These are phyloP conservation scores for Pygoscelis adeliae DNA, from an alignment of 2,113 vertebrate species.

Conservation along the genomic window DNA sequence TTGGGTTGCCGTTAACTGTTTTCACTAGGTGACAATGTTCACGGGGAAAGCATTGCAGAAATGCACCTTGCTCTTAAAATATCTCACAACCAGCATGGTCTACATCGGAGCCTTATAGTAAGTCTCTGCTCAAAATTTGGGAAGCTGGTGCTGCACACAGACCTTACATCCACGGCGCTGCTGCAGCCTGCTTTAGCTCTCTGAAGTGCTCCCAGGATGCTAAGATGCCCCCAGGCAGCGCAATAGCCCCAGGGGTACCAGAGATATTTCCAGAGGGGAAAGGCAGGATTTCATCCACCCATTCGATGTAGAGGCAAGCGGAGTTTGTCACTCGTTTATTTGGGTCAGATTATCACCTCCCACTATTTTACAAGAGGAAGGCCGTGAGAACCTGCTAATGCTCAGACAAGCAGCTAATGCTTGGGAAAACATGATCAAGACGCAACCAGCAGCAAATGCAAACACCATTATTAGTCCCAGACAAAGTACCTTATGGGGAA, in stretches of 20 bases:
- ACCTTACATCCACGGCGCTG: not conserved
- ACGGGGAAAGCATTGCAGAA: not conserved
- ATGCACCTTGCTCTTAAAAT: not conserved
- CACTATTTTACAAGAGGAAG: not conserved
- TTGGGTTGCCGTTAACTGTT: not conserved
- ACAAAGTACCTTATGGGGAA: not conserved
- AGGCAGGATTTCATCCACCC: not conserved
- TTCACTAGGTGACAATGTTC: not conserved
- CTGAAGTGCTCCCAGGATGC: accelerated
- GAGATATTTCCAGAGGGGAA: not conserved
- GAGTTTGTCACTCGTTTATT: not conserved
- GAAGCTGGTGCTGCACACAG: not conserved
- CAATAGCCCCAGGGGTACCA: not conserved
- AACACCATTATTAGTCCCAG: not conserved
- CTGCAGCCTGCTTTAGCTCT: not conserved
- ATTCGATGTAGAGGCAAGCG: accelerated
- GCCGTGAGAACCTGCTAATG: not conserved
- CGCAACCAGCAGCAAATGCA: not conserved
- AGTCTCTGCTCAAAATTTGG: not conserved
- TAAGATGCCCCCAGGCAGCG: accelerated
- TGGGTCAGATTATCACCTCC: not conserved
- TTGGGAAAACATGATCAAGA: not conserved
- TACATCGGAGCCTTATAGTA: not conserved
- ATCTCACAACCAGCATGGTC: not conserved
- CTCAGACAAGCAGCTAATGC: not conserved